Evolutionary conservation across 2,113 vertebrate genomes (phyloP), one percentile per base, ranked within the genome.

Genomic region (Jaculus jaculus): DNA sequence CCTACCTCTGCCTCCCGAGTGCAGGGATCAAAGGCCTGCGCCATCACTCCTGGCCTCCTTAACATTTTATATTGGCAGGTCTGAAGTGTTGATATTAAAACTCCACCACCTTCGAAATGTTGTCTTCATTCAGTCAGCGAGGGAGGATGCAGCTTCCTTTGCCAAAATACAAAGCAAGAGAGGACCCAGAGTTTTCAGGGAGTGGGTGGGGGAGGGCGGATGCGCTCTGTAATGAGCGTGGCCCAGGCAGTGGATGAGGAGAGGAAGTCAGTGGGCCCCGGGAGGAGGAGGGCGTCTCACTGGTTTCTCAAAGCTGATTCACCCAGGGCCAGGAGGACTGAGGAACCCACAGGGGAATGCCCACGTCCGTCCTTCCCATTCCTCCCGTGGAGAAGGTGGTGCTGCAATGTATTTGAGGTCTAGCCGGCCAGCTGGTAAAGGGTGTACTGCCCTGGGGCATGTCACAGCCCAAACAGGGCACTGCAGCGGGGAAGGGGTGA

Each of bases 301-400:
- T 75, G 51, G 26, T 18, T 69, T 95, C 91, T 84, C 42, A 20
- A 83, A 68, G 34, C 72, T 78, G 75, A 89, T 94, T 96, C 84
- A 84, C 84, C 30, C 47, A 74, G 87, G 73, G 61, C 90, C 30
- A 18, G 54, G 58, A 79, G 87, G 65, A 84, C 54, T 77, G 12
- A 6, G 74, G 84, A 85, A 63, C 63, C 39, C 34, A 16, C 28
- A 63, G 78, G 84, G 94, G 63, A 91, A 89, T 78, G 81, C 80
- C 88, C 0, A 0, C 23, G 65, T 71, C 73, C 23, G 65, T 71
- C 73, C 58, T 84, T 86, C 79, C 74, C 84, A 54, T 90, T 63
- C 69, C 32, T 82, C 84, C 68, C 51, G 78, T 75, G 94, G 89
- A 73, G 84, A 37, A 4, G 42, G 66, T 51, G 51, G 86, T 80